Evolutionary conservation across 1,140 invertebrate species (phyloP), one percentile per base, ranked within the genome.

Genomic region (Lordiphosa collinella): DNA sequence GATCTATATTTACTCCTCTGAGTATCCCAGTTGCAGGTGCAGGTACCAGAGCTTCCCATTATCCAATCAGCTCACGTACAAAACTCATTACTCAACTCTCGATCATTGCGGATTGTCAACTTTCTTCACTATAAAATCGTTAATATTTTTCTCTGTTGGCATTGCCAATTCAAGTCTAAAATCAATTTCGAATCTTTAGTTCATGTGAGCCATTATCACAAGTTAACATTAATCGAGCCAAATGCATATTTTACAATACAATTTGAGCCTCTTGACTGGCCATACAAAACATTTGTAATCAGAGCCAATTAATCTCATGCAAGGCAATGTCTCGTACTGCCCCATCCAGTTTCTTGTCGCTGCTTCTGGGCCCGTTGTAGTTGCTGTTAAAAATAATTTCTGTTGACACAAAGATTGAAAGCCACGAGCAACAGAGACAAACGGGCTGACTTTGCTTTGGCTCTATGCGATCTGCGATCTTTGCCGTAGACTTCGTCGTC

Each of bases 401-500:
- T 82, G 78, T 82, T 84, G 78, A 82, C 78, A 82, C 78, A 82
- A 82, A 82, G 78, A 82, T 82, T 82, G 78, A 82, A 82, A 72
- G 78, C 78, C 72, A 22, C 7, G 9, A 14, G 40, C 52, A 22
- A 12, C 14, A 38, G 49, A 53, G 48, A 59, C 55, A 48, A 37
- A 54, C 55, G 50, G 50, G 50, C 37, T 18, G 46, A 32, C 46
- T 46, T 10, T 10, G 25, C 37, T 37, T 29, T 29, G 25, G 25
- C 35, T 52, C 37, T 36, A 50, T 25, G 49, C 32, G 73, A 78
- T 78, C 78, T 64, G 51, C 44, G 38, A 59, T 50, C 48, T 61
- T 57, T 44, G 65, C 8, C 29, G 36, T 29, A 22, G 4, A 22
- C 18, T 22, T 22, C 50, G 12, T 29, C 38, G 12, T 13, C 41